Evolutionary conservation across 2,888 invertebrate genomes (phyloP).

Genomic region (Arctia plantaginis): DNA sequence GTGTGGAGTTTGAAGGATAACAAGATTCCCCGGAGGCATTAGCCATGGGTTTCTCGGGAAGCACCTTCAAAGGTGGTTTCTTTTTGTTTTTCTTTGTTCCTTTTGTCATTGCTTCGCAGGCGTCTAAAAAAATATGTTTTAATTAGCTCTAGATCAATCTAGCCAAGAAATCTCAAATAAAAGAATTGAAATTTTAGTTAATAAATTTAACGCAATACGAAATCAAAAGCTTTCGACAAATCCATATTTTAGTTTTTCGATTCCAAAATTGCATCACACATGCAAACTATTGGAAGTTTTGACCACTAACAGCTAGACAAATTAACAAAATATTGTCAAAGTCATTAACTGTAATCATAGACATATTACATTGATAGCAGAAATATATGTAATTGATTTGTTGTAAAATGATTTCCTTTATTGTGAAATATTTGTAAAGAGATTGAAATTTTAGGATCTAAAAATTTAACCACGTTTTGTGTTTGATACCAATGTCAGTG

Average conservation of each 20-base stretch:
- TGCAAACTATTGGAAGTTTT: not conserved
- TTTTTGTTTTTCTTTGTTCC: not conserved
- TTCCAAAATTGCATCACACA: not conserved
- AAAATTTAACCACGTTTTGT: too few relatives aligned
- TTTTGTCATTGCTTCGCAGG: constrained; percentile 30
- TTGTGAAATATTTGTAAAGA: not conserved
- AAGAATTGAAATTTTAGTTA: not conserved
- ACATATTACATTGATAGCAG: not conserved
- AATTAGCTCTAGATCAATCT: not conserved
- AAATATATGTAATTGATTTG: not conserved
- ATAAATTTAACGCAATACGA: not conserved
- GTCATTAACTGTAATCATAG: not conserved
- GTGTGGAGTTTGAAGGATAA: not conserved
- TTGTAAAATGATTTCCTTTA: not conserved
- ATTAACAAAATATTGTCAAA: not conserved
- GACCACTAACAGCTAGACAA: not conserved
- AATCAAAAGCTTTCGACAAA: not conserved
- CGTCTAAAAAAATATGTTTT: constrained; percentile 28
- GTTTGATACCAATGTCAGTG: not conserved
- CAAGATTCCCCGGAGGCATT: not conserved
- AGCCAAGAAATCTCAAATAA: not conserved
- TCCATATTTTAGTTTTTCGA: not conserved
- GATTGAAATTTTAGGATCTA: not conserved
- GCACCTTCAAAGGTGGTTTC: not conserved
- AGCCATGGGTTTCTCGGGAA: not conserved